These are phyloP conservation scores for Anas platyrhynchos DNA, from an alignment of 2,113 vertebrate genomes.

Conservation along the genomic window DNA sequence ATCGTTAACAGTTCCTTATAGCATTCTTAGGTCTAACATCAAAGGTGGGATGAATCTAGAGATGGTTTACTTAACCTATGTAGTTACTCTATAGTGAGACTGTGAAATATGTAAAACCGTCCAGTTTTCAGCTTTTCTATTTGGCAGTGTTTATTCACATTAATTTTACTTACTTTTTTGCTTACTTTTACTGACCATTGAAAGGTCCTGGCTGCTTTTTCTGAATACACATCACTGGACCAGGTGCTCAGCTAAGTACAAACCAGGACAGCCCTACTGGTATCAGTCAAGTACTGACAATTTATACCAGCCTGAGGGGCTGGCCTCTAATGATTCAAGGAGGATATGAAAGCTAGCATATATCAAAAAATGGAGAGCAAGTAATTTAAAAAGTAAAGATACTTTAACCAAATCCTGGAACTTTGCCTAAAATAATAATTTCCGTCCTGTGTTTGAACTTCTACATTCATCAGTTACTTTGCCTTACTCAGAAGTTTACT, in stretches of 20 bases:
- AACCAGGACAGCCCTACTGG: neutral
- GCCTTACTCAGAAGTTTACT: neutral
- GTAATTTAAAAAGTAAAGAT: slow-evolving; percentile 18
- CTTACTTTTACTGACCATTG: neutral
- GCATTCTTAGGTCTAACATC: neutral
- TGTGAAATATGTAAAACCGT: neutral
- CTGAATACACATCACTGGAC: neutral
- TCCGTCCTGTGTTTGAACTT: slow-evolving; percentile 17
- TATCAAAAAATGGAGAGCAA: neutral
- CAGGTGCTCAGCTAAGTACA: neutral
- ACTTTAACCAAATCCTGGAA: slow-evolving; percentile 13
- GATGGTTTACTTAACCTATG: neutral
- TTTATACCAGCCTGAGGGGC: neutral
- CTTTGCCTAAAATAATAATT: slow-evolving; percentile 41
- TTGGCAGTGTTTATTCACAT: neutral
- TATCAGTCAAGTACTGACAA: neutral
- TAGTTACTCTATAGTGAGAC: neutral
- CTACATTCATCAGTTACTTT: neutral
- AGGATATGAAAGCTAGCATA: neutral
- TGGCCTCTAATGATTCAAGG: neutral
- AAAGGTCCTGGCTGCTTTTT: neutral
- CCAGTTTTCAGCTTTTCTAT: neutral
- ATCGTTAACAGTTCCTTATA: neutral
- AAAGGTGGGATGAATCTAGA: neutral
- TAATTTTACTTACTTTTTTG: no score